Evolutionary conservation across 2,113 vertebrate species (phyloP), one percentile per base, ranked within the genome.

Genomic region (Vanacampus margaritifer): DNA sequence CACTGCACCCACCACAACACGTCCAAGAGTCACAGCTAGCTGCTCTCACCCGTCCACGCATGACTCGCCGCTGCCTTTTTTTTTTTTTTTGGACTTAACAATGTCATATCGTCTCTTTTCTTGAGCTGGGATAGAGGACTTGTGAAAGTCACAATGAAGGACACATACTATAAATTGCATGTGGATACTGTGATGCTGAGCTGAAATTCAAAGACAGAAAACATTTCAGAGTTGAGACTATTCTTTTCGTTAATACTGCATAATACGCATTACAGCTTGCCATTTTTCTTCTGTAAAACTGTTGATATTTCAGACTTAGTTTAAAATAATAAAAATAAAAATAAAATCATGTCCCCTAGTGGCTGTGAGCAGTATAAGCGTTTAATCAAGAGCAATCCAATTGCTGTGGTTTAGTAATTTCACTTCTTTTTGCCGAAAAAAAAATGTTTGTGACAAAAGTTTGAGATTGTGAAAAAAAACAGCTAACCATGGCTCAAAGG

Each of bases 11-110:
- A 90, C 86, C 87, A 86, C 78, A 87, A 88, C 85, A 82, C 86
- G 88, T 91, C 87, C 87, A 85, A 86, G 88, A 91, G 90, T 91
- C 91, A 91, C 88, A 85, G 87, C 86, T 87, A 87, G 83, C 88
- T 83, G 85, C 88, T 89, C 73, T 73, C 78, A 84, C 88, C 79
- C 75, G 74, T 84, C 83, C 85, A 85, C 78, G 86, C 85, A 73
- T 85, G 85, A 84, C 79, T 87, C 71, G 75, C 73, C 72, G 26
- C 28, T 4, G 28, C 28, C 28, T 32, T 32, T 32, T 32, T 32
- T 32, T 68, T 79, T 77, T 78, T 67, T 67, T 48, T 57, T 21
- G 57, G 73, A 62, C 71, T 73, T 73, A 23, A 63, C 37, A 53
- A 61, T 68, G 61, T 78, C 73, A 77, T 35, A 51, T 46, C 64